Percentiles rank a stretch among this genome's conserved stretches.
Evolutionary conservation across 2,888 invertebrate genomes (phyloP).

Genomic region (Ecdyonurus torrentis): DNA sequence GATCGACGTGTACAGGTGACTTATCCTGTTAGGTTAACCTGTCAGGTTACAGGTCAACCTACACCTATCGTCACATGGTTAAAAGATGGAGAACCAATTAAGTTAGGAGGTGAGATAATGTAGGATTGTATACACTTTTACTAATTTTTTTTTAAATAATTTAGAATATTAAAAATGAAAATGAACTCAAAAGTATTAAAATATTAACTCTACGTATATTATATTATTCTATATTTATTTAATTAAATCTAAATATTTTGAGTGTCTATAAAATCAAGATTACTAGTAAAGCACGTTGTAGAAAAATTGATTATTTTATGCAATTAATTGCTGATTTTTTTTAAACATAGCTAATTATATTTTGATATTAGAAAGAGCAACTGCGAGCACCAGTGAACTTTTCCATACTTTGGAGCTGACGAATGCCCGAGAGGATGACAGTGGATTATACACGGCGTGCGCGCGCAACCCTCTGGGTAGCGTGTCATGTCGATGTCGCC

Average conservation of each 20-base stretch:
- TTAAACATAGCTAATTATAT: neutral
- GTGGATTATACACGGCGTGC: slow-evolving; percentile 60
- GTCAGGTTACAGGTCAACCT: slow-evolving; percentile 65
- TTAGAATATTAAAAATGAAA: too few species aligned
- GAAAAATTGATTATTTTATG: too few species aligned
- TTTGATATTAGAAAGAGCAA: slow-evolving; percentile 33
- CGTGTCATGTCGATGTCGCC: slow-evolving; percentile 55
- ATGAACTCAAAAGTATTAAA: too few species aligned
- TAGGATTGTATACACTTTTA: too few species aligned
- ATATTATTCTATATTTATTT: too few species aligned
- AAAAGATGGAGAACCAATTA: slow-evolving; percentile 52
- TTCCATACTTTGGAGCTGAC: slow-evolving; percentile 78
- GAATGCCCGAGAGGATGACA: slow-evolving; percentile 57
- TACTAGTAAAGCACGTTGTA: too few species aligned
- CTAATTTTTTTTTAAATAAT: too few species aligned
- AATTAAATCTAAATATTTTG: too few species aligned
- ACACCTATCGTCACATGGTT: slow-evolving; percentile 65
- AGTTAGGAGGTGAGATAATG: slow-evolving; percentile 15
- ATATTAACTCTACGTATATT: too few species aligned
- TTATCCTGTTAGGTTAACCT: slow-evolving; percentile 70
- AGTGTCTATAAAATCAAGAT: too few species aligned
- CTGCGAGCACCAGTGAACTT: slow-evolving; percentile 49
- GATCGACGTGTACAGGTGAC: slow-evolving; percentile 69
- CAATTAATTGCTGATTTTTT: too few species aligned
- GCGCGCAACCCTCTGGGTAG: slow-evolving; percentile 70